A percentile compares a stretch with the other conserved stretches of the same genome.
Evolutionary conservation across 2,797 vertebrate species (phyloP).

Genomic region (Potorous gilbertii): DNA sequence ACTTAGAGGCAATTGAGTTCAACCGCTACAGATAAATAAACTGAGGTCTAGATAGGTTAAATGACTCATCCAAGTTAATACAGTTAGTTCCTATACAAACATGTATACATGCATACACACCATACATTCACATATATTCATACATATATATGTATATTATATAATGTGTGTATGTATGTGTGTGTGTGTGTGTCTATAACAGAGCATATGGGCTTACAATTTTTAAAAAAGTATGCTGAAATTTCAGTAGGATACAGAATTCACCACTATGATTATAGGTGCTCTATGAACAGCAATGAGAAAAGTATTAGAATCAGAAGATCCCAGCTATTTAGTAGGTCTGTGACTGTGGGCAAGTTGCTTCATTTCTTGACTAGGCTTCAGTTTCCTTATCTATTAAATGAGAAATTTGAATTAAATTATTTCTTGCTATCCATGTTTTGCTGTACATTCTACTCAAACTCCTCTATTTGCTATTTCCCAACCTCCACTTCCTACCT

Average conservation of each 20-base stretch:
- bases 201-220: background rate
- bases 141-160: too few species aligned
- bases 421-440: background rate
- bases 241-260: background rate
- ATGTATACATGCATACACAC: too few species aligned
- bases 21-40: background rate
- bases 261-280: background rate
- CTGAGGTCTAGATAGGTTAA: background rate
- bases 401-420: background rate
- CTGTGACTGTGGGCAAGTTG: background rate
- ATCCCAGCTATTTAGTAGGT: background rate
- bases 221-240: background rate
- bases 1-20: background rate
- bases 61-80: background rate
- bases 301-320: background rate
- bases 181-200: background rate
- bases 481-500: background rate
- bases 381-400: background rate
- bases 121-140: too few species aligned
- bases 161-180: too few species aligned
- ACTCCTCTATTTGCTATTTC: background rate
- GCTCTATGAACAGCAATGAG: background rate
- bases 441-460: background rate
- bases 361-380: background rate
- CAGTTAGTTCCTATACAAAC: background rate